phyloP scores from a whole-genome alignment of 2,888 invertebrate genomes.

The Brachypalpus laphriformis region DNA sequence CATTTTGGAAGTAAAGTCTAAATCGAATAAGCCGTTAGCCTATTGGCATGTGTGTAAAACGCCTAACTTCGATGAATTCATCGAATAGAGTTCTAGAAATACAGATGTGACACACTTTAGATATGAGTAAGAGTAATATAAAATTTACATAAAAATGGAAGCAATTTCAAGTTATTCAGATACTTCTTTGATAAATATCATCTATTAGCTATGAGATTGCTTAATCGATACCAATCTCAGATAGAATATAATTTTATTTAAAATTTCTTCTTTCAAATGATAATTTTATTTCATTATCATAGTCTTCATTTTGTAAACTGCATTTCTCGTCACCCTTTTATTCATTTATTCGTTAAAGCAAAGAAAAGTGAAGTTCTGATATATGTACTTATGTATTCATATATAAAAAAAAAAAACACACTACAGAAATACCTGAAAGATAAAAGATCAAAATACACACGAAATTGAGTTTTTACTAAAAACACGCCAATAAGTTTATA shows the following conservation, averaged over 20 bases:
- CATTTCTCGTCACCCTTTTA: background rate
- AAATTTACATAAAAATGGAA: background rate
- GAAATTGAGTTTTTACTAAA: background rate
- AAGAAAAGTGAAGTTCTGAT: constrained; percentile 6
- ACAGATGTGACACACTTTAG: background rate
- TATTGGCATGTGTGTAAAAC: background rate
- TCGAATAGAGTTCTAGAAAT: background rate
- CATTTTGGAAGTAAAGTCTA: background rate
- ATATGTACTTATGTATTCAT: background rate
- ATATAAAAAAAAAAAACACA: background rate
- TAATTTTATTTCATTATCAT: background rate
- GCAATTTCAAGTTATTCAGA: background rate
- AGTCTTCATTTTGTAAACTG: background rate
- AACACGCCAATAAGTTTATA: background rate
- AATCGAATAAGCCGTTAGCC: background rate
- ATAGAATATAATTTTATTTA: background rate
- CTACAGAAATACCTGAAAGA: background rate
- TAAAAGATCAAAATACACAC: background rate
- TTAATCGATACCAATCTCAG: background rate
- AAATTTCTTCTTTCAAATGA: background rate
- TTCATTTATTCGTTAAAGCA: too few relatives aligned
- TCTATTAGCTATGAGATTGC: background rate
- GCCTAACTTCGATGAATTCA: background rate
- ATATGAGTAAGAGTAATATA: background rate
- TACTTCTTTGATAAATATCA: background rate